phyloP scores from a whole-genome alignment of 2,113 vertebrate genomes.

The Dipodomys stephensi region DNA sequence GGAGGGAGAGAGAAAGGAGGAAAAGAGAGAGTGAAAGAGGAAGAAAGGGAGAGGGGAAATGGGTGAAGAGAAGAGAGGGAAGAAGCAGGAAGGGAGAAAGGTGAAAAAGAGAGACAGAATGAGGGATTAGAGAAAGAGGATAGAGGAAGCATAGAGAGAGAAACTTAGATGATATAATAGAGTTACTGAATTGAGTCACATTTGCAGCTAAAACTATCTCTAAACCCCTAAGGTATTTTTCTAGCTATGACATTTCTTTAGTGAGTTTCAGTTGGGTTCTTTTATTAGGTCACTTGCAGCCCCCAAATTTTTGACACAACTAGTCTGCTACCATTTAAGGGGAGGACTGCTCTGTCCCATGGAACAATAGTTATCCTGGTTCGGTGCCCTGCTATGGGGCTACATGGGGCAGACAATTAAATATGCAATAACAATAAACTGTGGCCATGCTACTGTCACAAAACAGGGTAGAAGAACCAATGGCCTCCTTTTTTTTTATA shows the following conservation, averaged over 20 bases:
- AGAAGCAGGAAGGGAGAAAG: too few species aligned
- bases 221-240: neutral
- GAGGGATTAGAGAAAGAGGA: rapidly evolving
- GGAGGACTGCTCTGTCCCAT: neutral
- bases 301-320: neutral
- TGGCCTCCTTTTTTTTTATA: neutral
- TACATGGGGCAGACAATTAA: neutral
- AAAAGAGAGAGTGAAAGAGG: too few species aligned
- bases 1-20: too few species aligned
- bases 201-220: constrained; percentile 23
- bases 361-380: neutral
- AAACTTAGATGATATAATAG: neutral
- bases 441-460: neutral
- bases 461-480: neutral
- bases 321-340: neutral
- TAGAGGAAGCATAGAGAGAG: too few species aligned
- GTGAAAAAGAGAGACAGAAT: neutral
- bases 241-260: neutral
- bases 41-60: too few species aligned
- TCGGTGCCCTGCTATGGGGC: too few species aligned
- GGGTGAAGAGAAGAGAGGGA: too few species aligned
- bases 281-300: neutral
- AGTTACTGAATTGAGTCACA: constrained; percentile 9
- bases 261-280: neutral
- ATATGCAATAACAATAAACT: neutral